phyloP scores from a whole-genome alignment of 92 coral and sea anemone genomes.

The Phenganax stokvisi region DNA sequence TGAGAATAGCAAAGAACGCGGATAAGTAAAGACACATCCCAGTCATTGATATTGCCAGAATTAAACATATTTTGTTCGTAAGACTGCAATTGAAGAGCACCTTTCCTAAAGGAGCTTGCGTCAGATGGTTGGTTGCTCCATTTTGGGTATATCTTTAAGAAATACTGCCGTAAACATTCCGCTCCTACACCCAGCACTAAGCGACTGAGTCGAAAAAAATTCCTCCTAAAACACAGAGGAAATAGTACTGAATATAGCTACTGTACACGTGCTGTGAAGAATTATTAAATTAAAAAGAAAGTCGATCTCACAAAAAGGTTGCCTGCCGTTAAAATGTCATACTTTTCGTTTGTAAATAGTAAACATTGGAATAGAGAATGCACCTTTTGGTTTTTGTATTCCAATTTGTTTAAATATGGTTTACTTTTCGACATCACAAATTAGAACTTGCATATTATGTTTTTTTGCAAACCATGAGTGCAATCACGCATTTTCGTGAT shows the following conservation, averaged over 20 bases:
- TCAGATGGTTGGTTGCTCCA: constrained; percentile 79
- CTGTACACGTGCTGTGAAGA: no score
- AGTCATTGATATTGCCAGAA: constrained; percentile 59
- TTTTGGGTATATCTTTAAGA: constrained; percentile 59
- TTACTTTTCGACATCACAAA: no score
- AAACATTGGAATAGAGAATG: no score
- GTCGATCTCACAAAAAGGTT: no score
- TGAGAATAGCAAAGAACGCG: constrained; percentile 60
- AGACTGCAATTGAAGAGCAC: constrained; percentile 51
- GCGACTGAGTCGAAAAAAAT: not conserved
- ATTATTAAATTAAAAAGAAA: no score
- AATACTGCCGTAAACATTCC: constrained; percentile 53
- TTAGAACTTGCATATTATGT: no score
- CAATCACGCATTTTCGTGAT: no score
- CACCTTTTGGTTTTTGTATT: no score
- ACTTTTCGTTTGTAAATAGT: no score
- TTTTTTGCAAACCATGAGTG: no score
- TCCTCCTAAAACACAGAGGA: not conserved
- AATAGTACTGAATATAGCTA: not conserved
- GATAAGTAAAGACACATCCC: constrained; percentile 81
- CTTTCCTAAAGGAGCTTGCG: constrained; percentile 56
- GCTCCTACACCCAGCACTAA: constrained; percentile 59
- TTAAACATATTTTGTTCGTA: constrained; percentile 51
- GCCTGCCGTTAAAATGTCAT: no score
- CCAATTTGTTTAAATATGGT: no score